Base-by-base conservation (phyloP, 2,113 vertebrate genomes). In the Misgurnus anguillicaudatus region DNA sequence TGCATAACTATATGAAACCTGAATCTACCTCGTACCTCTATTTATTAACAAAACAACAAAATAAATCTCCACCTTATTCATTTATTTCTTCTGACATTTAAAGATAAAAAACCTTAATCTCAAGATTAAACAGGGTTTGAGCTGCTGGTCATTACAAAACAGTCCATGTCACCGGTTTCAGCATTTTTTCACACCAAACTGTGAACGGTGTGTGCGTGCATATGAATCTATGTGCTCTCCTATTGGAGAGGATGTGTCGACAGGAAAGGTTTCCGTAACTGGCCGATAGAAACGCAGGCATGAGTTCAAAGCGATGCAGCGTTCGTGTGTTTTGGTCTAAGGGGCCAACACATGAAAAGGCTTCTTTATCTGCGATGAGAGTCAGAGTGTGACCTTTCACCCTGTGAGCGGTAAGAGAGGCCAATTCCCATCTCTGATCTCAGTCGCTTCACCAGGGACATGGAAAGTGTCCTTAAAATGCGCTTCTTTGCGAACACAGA, bases 331-430 rank as follows among this genome's bases (percentile, higher is more conserved):
- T 87, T 85, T 78, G 67, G 86, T 89, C 86, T 83, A 77, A 21
- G 71, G 81, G 86, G 82, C 79, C 82, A 88, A 84, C 85, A 90
- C 89, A 91, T 90, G 89, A 92, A 91, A 90, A 88, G 89, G 82
- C 79, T 77, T 82, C 89, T 89, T 90, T 90, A 92, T 92, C 90
- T 83, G 85, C 88, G 86, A 80, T 65, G 87, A 86, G 87, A 87
- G 83, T 89, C 87, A 64, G 88, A 85, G 72, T 74, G 69, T 75
- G 73, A 89, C 90, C 89, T 91, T 90, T 87, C 86, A 88, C 80
- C 90, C 87, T 90, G 91, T 82, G 83, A 84, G 87, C 85, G n/a
- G 39, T 38, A 48, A 75, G 82, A 76, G 79, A 81, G 83, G 80
- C 80, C 41, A 55, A 85, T 87, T 89, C 88, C 89, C 88, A 87